Percentiles rank a stretch among this genome's conserved stretches.
Conservation (phyloP, 2,797 vertebrate species). For the Coreius guichenoti region DNA sequence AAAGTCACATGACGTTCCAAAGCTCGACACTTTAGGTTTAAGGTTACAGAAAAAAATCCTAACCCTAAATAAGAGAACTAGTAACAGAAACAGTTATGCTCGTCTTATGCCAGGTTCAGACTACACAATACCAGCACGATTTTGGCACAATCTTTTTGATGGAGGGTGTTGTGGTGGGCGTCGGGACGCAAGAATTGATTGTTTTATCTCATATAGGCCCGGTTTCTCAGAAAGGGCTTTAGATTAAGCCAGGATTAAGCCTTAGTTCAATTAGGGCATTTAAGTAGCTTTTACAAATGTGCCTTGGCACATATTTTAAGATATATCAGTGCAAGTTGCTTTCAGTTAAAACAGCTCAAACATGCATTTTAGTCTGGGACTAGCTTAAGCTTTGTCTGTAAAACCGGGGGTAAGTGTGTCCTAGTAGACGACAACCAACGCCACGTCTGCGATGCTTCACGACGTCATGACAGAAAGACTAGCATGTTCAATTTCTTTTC, state of each 20-base stretch:
- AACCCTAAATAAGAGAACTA: neutral
- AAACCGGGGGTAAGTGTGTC: neutral
- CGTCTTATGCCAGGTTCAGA: neutral
- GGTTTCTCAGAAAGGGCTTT: no score
- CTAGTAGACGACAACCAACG: neutral
- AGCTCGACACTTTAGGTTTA: neutral
- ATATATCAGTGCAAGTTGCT: no score
- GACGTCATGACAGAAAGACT: neutral
- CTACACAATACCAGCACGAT: neutral
- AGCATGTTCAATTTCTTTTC: no score
- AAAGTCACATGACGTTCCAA: no score
- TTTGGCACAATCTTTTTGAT: neutral
- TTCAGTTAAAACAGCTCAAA: no score
- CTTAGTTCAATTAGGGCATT: no score
- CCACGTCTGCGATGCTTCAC: fast-evolving
- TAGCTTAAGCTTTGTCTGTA: no score
- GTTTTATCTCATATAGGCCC: neutral
- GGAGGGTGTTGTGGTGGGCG: neutral
- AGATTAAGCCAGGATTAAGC: no score
- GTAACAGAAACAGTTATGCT: neutral
- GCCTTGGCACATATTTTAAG: no score
- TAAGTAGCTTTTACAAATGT: no score
- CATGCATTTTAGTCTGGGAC: no score
- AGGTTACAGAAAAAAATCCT: neutral
- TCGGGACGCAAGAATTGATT: neutral